Evolutionary conservation across 2,113 vertebrate genomes (phyloP).

Genomic region (Periophthalmodon schlosseri): DNA sequence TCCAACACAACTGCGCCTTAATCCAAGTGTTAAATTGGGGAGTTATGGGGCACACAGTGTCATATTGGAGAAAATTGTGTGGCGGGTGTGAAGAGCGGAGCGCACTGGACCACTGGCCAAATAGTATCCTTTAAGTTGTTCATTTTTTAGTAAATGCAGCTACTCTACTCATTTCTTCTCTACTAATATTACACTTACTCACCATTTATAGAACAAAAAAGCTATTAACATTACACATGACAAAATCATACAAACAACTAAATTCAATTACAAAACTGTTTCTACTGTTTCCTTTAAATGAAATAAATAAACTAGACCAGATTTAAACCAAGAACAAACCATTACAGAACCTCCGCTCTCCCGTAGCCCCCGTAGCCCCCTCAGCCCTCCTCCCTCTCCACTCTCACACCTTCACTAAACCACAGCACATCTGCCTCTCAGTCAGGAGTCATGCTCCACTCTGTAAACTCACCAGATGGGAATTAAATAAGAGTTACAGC

Average conservation of each 20-base stretch:
- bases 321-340: too few species aligned
- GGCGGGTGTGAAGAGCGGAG: conserved; percentile 24
- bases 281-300: too few species aligned
- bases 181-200: too few species aligned
- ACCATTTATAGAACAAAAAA: too few species aligned
- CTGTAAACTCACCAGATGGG: conserved; percentile 79
- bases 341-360: neutral
- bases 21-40: conserved; percentile 74
- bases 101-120: neutral
- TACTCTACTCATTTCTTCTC: too few species aligned
- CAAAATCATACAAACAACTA: too few species aligned
- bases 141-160: neutral
- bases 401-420: conserved; percentile 73
- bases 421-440: conserved; percentile 75
- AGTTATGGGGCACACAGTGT: conserved; percentile 37
- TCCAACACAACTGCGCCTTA: conserved; percentile 43
- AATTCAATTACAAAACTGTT: too few species aligned
- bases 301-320: too few species aligned
- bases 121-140: neutral
- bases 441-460: conserved; percentile 73
- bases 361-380: conserved; percentile 24
- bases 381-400: conserved; percentile 36
- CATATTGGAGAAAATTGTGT: conserved; percentile 23
- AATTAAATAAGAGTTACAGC: conserved; percentile 72
- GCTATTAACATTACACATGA: too few species aligned